These are phyloP conservation scores for Brachymystax lenok DNA, from an alignment of 2,797 vertebrate genomes.

Conservation along the genomic window DNA sequence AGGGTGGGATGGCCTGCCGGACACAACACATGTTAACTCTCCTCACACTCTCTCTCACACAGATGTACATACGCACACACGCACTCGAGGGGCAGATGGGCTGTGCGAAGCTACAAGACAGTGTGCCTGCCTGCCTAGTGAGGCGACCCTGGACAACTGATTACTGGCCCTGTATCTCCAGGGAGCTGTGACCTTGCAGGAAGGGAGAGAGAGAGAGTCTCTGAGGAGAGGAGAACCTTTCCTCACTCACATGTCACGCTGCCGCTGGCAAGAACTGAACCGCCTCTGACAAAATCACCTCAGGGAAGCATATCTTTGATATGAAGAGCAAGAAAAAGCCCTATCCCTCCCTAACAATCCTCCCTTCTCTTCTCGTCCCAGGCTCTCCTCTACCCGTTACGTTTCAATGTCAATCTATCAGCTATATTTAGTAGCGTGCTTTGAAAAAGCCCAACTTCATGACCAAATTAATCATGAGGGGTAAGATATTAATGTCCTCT, in stretches of 20 bases:
- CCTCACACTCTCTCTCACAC: conserved; percentile 15
- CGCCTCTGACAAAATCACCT: not conserved
- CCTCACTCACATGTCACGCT: not conserved
- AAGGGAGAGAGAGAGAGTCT: conserved; percentile 2
- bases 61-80: conserved; percentile 29
- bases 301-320: conserved; percentile 1
- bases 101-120: not conserved
- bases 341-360: not conserved
- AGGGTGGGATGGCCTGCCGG: conserved; percentile 90
- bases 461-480: conserved; percentile 41
- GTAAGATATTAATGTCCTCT: conserved; percentile 43
- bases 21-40: conserved; percentile 79
- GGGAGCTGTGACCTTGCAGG: conserved; percentile 26
- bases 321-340: conserved; percentile 1
- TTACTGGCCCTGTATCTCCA: not conserved
- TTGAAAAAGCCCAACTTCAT: conserved; percentile 12
- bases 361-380: not conserved
- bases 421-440: conserved; percentile 30
- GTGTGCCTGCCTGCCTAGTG: conserved; percentile 2
- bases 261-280: not conserved
- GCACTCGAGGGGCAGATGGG: not conserved
- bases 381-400: not conserved
- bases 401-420: conserved; percentile 1
- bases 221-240: conserved; percentile 2
- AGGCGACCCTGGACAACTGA: conserved; percentile 5